Percentiles rank a stretch among this genome's conserved stretches.
phyloP scores from a whole-genome alignment of 1,140 invertebrate species.

The Mactra quadrangularis region DNA sequence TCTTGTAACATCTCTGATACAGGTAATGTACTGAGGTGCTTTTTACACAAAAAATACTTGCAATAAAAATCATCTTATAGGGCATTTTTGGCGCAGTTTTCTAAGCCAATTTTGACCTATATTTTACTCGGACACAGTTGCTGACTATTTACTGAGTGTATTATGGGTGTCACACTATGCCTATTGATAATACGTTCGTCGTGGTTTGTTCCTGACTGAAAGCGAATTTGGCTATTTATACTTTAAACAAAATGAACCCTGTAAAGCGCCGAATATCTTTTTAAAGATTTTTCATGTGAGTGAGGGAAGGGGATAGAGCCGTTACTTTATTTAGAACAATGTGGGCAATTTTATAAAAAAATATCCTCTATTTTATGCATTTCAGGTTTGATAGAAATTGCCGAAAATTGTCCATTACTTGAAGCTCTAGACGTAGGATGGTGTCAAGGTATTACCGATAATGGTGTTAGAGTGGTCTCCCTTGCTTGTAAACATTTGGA shows the following conservation, averaged over 20 bases:
- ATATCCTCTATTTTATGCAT: too few relatives aligned
- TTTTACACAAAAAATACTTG: not conserved
- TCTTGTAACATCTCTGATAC: constrained; percentile 75
- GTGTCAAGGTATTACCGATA: constrained; percentile 74
- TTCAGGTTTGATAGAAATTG: constrained; percentile 70
- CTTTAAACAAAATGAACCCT: too few relatives aligned
- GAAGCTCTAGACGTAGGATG: constrained; percentile 77
- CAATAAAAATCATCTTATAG: not conserved
- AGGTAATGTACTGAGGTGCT: constrained; percentile 61
- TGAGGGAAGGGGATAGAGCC: not conserved
- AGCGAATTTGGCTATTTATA: too few relatives aligned
- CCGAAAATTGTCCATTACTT: constrained; percentile 61
- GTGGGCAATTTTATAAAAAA: too few relatives aligned
- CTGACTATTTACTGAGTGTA: too few relatives aligned
- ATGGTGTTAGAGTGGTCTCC: constrained; percentile 70
- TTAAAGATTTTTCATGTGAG: not conserved
- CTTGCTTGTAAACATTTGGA: constrained; percentile 65
- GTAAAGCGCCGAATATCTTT: too few relatives aligned
- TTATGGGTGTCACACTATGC: too few relatives aligned
- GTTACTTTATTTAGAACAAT: too few relatives aligned
- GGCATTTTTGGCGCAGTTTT: not conserved
- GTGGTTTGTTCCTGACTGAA: not conserved
- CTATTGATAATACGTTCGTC: too few relatives aligned
- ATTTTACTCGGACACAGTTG: too few relatives aligned
- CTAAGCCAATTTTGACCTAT: too few relatives aligned